Base-by-base conservation (phyloP, 2,888 invertebrate species). In the Pimpla rufipes region DNA sequence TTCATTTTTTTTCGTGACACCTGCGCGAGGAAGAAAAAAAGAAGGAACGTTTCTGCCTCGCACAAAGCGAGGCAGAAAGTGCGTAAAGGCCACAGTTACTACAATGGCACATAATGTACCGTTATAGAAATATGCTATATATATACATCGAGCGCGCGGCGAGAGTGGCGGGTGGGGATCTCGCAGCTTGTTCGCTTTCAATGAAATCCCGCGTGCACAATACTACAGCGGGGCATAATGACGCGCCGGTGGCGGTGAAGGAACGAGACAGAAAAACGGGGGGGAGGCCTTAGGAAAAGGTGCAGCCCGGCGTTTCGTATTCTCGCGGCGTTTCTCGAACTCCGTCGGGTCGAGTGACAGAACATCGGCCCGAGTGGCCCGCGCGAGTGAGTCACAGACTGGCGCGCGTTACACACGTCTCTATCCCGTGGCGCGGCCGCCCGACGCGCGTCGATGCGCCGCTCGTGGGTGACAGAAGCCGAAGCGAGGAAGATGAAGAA, bases 371-470 rank as follows among this genome's bases (percentile, higher is more conserved):
- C n/a, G n/a, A n/a, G n/a, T n/a, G n/a, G 75, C 55, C 50, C 67
- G 78, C 29, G 29, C 64, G 23, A n/a, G 68, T 86, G 83, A 81
- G 79, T 84, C 83, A 81, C 73, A n/a, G n/a, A n/a, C n/a, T n/a
- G n/a, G n/a, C n/a, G n/a, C 75, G 67, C 66, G 79, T 79, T 70
- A 79, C 52, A 67, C 55, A 81, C 67, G 76, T 81, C 62, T 76
- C 81, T 78, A 81, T 86, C 86, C 81, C 83, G 83, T 73, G 40
- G 78, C 75, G 75, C 70, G 85, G 55, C 55, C n/a, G n/a, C n/a
- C n/a, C n/a, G n/a, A n/a, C n/a, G n/a, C n/a, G 70, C 82, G 77
- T 74, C 75, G 67, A 83, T 79, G 76, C n/a, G n/a, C n/a, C 77
- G 79, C 74, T 84, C 80, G 78, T 81, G 67, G 79, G 70, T 83